Conservation (phyloP, 2,888 invertebrate species). For the Eilema caniola region DNA sequence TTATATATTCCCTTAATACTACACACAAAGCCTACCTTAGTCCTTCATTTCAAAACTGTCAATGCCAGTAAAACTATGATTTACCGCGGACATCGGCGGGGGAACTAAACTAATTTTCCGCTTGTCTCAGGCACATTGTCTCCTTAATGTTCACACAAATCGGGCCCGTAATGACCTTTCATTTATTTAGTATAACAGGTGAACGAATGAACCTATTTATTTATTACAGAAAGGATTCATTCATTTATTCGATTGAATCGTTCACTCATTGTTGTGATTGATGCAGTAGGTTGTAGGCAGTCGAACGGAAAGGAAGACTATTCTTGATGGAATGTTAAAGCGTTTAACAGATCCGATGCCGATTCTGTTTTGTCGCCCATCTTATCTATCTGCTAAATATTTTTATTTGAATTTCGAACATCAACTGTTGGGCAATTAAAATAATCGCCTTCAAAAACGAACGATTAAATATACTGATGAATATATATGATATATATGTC, state of each 20-base stretch:
- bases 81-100: slow-evolving; percentile 35
- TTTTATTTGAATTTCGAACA: too few relatives aligned
- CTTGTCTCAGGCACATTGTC: slow-evolving; percentile 43
- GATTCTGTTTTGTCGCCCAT: too few relatives aligned
- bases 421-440: too few relatives aligned
- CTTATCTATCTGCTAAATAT: too few relatives aligned
- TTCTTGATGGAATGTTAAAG: neutral
- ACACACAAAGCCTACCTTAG: slow-evolving; percentile 10
- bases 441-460: too few relatives aligned
- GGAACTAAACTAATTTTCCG: slow-evolving; percentile 49
- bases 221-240: slow-evolving; percentile 21
- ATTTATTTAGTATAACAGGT: slow-evolving; percentile 40
- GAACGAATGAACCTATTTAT: slow-evolving; percentile 30
- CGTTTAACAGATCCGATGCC: too few relatives aligned
- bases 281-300: too few relatives aligned
- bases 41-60: slow-evolving; percentile 23
- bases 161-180: slow-evolving; percentile 36
- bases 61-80: slow-evolving; percentile 46
- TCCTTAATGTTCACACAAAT: slow-evolving; percentile 48
- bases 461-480: too few relatives aligned
- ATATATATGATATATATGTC: too few relatives aligned
- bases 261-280: slow-evolving; percentile 2
- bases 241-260: slow-evolving; percentile 11
- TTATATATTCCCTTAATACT: slow-evolving; percentile 1
- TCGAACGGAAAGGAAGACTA: neutral